A percentile compares a stretch with the other conserved stretches of the same genome.
phyloP scores from a whole-genome alignment of 2,113 vertebrate species.

The Oplegnathus fasciatus region DNA sequence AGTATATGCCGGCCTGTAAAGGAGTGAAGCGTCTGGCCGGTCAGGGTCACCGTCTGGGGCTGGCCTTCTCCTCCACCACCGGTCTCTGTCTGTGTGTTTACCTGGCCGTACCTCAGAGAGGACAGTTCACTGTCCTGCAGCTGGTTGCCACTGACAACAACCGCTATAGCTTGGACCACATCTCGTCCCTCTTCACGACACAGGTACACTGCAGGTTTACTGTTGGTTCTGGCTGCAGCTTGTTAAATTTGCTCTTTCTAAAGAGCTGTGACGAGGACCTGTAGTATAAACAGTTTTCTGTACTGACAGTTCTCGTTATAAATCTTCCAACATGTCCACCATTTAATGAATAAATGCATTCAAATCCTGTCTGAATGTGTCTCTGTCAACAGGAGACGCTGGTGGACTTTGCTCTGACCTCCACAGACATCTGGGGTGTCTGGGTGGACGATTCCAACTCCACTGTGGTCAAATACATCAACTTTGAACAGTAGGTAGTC shows the following conservation, averaged over 20 bases:
- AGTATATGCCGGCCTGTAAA: slow-evolving; percentile 89
- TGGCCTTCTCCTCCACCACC: slow-evolving; percentile 88
- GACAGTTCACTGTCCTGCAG: slow-evolving; percentile 96
- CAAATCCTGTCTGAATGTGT: neutral
- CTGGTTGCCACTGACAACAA: slow-evolving; percentile 89
- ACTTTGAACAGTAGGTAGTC: slow-evolving; percentile 92
- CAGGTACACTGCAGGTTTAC: slow-evolving; percentile 83
- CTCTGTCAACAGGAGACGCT: slow-evolving; percentile 87
- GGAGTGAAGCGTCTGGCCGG: slow-evolving; percentile 85
- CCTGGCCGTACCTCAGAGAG: slow-evolving; percentile 87
- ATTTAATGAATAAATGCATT: too few relatives aligned
- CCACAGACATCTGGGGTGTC: slow-evolving; percentile 93
- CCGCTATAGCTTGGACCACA: slow-evolving; percentile 93
- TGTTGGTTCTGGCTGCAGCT: too few relatives aligned
- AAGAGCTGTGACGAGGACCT: too few relatives aligned
- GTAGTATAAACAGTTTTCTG: too few relatives aligned
- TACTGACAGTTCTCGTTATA: neutral
- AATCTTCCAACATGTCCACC: neutral
- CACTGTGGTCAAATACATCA: slow-evolving; percentile 92
- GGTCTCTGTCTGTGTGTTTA: slow-evolving; percentile 92
- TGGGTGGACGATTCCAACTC: slow-evolving; percentile 94
- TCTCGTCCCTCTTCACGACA: slow-evolving; percentile 91
- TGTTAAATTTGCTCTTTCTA: too few relatives aligned
- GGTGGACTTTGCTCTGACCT: slow-evolving; percentile 92
- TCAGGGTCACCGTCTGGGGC: slow-evolving; percentile 87